Percentiles rank a stretch among this genome's conserved stretches.
Evolutionary conservation across 1,140 invertebrate species (phyloP).

Genomic region (Drosophila arizonae): DNA sequence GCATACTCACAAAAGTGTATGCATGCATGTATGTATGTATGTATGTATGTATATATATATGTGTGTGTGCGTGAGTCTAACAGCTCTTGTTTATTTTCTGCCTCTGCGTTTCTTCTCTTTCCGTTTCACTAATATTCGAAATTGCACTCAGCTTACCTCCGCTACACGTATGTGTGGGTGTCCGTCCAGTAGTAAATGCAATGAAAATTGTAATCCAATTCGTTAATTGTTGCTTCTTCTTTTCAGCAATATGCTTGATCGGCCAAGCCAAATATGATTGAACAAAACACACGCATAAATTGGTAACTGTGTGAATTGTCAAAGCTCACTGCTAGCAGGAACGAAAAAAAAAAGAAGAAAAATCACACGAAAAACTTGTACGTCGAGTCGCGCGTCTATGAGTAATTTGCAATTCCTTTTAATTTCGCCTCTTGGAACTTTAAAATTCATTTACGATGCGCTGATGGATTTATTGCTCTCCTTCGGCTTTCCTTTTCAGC

Average conservation of each 20-base stretch:
- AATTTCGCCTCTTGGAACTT: slow-evolving; percentile 4
- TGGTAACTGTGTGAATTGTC: background rate
- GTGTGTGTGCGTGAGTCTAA: background rate
- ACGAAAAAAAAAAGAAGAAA: slow-evolving; percentile 5
- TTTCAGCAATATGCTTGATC: background rate
- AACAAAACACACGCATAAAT: slow-evolving; percentile 7
- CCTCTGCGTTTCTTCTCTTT: no score
- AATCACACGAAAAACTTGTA: slow-evolving; percentile 17
- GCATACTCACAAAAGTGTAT: background rate
- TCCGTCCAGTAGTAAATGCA: background rate
- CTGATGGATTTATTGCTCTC: slow-evolving; percentile 12
- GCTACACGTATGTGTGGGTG: slow-evolving; percentile 1
- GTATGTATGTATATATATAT: background rate
- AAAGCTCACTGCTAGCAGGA: slow-evolving; percentile 1
- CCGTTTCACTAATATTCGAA: background rate
- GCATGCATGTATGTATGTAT: background rate
- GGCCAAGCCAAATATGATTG: background rate
- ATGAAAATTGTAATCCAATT: slow-evolving; percentile 60
- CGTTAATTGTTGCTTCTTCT: background rate
- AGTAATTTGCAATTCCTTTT: background rate
- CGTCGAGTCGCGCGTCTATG: background rate
- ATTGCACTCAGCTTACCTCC: slow-evolving; percentile 19
- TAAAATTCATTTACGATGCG: slow-evolving; percentile 2
- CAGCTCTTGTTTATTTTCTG: no score
- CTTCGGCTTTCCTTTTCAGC: slow-evolving; percentile 24